Base-by-base conservation (phyloP, 2,113 vertebrate genomes). In the Acrocephalus arundinaceus region DNA sequence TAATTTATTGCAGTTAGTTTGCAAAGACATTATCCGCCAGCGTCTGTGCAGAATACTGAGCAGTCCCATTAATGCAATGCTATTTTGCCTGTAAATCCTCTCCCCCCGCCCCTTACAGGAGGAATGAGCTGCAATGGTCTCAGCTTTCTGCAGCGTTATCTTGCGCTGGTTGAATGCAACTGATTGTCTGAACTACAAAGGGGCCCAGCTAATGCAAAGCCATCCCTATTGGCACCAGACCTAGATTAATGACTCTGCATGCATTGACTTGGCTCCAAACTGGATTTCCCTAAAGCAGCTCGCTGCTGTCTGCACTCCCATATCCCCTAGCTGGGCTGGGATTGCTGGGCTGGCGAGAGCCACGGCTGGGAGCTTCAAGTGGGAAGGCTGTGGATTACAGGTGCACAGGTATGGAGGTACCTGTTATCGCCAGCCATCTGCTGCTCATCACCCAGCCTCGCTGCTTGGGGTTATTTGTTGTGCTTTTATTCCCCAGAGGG, bases 1-100 rank as follows among this genome's bases (percentile, higher is more conserved):
- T 97, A 96, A 97, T 97, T 96, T 97, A 97, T 96, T 91, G 87
- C 95, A 93, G 95, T 95, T 91, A 95, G 97, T 96, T 91, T 88
- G 97, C 88, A 84, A 93, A 97, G 97, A 95, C 96, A 93, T 94
- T 96, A 93, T 86, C 95, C 72, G 54, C 70, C 12, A 28, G 94
- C 39, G 71, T 45, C 95, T 97, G 96, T 92, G 96, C 87, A 37
- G 97, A 97, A 97, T 97, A 96, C 97, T 97, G 97, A 97, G 92
- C 97, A 96, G 97, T 86, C 87, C 97, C 94, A 95, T 97, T 97
- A 96, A 97, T 97, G 96, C 97, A 72, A 91, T 78, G 97, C 96
- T 96, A 96, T 97, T 96, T 95, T 82, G 94, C 96, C 96, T 90
- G 93, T 93, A 96, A 96, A 97, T 96, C 97, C 95, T 96, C 95